Evolutionary conservation across 2,888 invertebrate species (phyloP).

Genomic region (Bugulina stolonifera): DNA sequence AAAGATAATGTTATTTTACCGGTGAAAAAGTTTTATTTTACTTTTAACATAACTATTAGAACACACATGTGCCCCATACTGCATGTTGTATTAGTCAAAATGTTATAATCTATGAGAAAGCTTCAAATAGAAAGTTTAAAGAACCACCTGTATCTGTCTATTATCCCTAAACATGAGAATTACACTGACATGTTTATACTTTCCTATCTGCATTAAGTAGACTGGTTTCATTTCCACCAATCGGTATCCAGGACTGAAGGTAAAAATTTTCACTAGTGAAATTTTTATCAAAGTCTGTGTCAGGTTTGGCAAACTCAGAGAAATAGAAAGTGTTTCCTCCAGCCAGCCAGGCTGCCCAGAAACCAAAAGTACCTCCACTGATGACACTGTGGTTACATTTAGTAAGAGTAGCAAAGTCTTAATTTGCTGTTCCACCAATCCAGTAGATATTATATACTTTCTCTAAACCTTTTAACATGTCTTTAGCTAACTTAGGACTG

Average conservation of each 20-base stretch:
- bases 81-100: too few species aligned
- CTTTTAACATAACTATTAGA: too few species aligned
- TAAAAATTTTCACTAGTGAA: slow-evolving; percentile 13
- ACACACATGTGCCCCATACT: too few species aligned
- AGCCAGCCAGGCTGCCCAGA: slow-evolving; percentile 22
- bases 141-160: too few species aligned
- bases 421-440: not conserved
- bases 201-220: too few species aligned
- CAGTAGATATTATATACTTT: not conserved
- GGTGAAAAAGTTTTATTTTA: too few species aligned
- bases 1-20: too few species aligned
- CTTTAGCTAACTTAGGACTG: not conserved
- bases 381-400: slow-evolving; percentile 16
- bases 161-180: too few species aligned
- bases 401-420: slow-evolving; percentile 11
- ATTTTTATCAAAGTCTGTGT: not conserved
- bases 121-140: too few species aligned
- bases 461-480: not conserved
- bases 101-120: too few species aligned
- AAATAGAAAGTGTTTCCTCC: slow-evolving; percentile 18
- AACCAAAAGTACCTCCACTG: slow-evolving; percentile 16
- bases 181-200: too few species aligned
- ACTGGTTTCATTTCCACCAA: not conserved
- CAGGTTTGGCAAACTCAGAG: slow-evolving; percentile 1
- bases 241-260: not conserved